Percentiles rank a stretch among this genome's conserved stretches.
Evolutionary conservation across 1,140 invertebrate genomes (phyloP).

Genomic region (Aphis craccivora): DNA sequence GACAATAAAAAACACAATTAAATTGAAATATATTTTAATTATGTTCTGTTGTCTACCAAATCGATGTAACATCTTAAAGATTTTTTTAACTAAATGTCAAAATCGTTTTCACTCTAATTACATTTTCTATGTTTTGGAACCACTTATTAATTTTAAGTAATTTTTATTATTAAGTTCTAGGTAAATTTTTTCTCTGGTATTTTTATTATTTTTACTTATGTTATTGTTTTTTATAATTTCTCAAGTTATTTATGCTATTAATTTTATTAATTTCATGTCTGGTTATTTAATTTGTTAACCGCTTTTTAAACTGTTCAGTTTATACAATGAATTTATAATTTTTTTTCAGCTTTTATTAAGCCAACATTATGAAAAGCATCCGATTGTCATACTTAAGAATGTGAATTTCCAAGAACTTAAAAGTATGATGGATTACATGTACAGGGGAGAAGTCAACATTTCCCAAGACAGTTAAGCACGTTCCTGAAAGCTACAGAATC

Average conservation of each 20-base stretch:
- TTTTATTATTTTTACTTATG: no score
- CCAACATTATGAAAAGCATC: slow-evolving; percentile 88
- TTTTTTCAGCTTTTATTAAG: slow-evolving; percentile 79
- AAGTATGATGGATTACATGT: slow-evolving; percentile 95
- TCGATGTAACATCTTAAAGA: no score
- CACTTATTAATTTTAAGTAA: no score
- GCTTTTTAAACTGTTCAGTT: not conserved
- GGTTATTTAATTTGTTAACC: not conserved
- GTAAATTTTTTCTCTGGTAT: no score
- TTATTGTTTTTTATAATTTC: no score
- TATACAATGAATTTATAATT: slow-evolving; percentile 39
- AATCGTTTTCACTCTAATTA: no score
- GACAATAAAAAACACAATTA: no score
- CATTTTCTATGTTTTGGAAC: no score
- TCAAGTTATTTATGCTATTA: not conserved
- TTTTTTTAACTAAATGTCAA: no score
- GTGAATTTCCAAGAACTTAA: slow-evolving; percentile 89
- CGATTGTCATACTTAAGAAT: slow-evolving; percentile 90
- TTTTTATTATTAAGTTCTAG: no score
- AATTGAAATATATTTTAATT: no score
- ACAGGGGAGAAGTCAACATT: slow-evolving; percentile 93
- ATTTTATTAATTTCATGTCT: not conserved
- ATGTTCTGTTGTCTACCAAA: no score
- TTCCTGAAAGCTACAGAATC: slow-evolving; percentile 89
- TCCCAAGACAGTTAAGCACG: slow-evolving; percentile 88